These are phyloP conservation scores for Reticulitermes lucifugus DNA, from an alignment of 2,888 invertebrate species.

Conservation along the genomic window DNA sequence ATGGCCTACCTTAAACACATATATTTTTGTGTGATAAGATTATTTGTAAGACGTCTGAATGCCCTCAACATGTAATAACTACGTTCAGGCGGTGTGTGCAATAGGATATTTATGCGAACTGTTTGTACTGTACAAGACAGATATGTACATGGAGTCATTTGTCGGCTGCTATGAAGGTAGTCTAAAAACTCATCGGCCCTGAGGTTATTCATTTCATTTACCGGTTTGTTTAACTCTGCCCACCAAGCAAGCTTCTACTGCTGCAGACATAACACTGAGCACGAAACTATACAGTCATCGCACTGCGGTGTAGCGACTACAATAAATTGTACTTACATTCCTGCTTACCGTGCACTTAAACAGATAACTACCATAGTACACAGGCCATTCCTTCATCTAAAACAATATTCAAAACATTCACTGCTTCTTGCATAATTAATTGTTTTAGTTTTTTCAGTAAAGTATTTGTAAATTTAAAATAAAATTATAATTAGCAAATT, in stretches of 20 bases:
- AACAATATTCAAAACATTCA: no score
- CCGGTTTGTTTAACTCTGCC: background rate
- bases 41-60: no score
- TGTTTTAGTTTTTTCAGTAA: no score
- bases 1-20: no score
- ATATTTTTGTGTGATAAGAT: no score
- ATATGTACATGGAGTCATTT: background rate
- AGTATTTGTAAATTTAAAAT: no score
- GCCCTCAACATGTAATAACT: no score
- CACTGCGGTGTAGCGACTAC: background rate
- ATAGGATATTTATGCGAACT: no score
- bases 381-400: background rate
- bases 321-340: background rate
- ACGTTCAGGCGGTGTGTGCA: no score
- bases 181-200: background rate
- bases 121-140: no score
- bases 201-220: background rate
- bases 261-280: background rate
- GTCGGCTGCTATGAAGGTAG: background rate
- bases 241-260: background rate
- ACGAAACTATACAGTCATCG: background rate
- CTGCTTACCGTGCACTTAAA: background rate
- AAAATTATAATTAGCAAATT: no score
- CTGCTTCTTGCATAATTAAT: no score
- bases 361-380: background rate